These are phyloP conservation scores for Sylvietta virens DNA, from an alignment of 2,113 vertebrate species.

Conservation along the genomic window DNA sequence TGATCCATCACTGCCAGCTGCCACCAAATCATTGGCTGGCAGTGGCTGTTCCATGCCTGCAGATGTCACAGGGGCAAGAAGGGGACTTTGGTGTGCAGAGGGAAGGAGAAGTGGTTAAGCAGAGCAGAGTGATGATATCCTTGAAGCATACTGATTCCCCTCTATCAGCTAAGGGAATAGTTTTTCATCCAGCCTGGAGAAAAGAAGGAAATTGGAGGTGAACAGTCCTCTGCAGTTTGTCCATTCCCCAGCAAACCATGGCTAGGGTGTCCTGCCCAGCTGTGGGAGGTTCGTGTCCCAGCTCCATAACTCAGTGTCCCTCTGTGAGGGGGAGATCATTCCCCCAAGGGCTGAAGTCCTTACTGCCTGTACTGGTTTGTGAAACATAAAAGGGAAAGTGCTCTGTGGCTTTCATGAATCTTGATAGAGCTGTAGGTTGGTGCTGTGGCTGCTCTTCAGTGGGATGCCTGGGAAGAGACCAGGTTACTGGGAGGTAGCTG, in stretches of 20 bases:
- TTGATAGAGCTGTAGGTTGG: neutral
- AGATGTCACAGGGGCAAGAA: neutral
- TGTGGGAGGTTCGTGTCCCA: neutral
- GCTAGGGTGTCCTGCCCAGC: neutral
- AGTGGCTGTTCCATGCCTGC: neutral
- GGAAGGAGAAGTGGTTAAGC: neutral
- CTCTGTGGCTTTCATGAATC: fast-evolving
- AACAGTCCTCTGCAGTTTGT: neutral
- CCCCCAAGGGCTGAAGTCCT: neutral
- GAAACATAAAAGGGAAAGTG: neutral
- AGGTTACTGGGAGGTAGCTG: neutral
- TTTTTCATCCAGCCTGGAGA: neutral
- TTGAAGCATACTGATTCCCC: neutral
- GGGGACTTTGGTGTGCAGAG: neutral
- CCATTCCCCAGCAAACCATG: neutral
- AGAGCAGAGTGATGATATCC: neutral
- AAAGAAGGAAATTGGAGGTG: neutral
- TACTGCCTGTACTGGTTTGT: neutral
- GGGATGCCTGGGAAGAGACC: neutral
- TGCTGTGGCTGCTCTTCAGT: neutral
- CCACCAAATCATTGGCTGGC: neutral
- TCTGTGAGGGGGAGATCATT: neutral
- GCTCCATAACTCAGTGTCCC: fast-evolving
- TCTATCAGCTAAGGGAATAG: neutral
- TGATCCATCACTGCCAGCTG: neutral